A percentile compares a stretch with the other conserved stretches of the same genome.
phyloP scores from a whole-genome alignment of 1,140 invertebrate genomes.

The Chrysomallon squamiferum region DNA sequence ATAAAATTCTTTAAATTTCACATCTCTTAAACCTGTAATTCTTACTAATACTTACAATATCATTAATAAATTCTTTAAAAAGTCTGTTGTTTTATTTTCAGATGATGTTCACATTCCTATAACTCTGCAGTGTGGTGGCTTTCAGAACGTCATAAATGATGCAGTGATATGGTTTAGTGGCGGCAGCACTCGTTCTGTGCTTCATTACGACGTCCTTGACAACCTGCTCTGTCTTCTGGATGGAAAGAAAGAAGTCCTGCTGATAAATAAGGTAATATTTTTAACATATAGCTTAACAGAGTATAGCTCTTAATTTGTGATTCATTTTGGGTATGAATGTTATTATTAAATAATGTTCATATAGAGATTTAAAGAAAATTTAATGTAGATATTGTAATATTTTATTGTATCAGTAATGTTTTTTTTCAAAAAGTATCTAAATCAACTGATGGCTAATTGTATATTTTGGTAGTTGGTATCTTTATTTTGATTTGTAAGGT shows the following conservation, averaged over 20 bases:
- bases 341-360: not conserved
- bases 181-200: slow-evolving; percentile 59
- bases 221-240: slow-evolving; percentile 61
- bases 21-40: too few species aligned
- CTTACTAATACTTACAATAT: too few species aligned
- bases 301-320: slow-evolving; percentile 2
- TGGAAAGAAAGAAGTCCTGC: slow-evolving; percentile 57
- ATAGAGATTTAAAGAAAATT: not conserved
- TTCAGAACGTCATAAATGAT: slow-evolving; percentile 38
- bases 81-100: slow-evolving; percentile 25
- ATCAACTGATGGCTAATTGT: too few species aligned
- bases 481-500: too few species aligned
- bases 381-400: too few species aligned
- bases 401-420: too few species aligned
- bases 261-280: slow-evolving; percentile 57
- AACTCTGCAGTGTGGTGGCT: slow-evolving; percentile 51
- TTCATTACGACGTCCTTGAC: slow-evolving; percentile 61
- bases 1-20: too few species aligned
- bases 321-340: too few species aligned
- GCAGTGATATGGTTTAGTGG: slow-evolving; percentile 60
- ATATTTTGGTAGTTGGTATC: too few species aligned
- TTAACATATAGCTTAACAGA: not conserved
- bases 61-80: too few species aligned
- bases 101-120: slow-evolving; percentile 48
- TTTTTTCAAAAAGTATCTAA: too few species aligned